phyloP scores from a whole-genome alignment of 2,888 invertebrate genomes.

The Tachina fera region DNA sequence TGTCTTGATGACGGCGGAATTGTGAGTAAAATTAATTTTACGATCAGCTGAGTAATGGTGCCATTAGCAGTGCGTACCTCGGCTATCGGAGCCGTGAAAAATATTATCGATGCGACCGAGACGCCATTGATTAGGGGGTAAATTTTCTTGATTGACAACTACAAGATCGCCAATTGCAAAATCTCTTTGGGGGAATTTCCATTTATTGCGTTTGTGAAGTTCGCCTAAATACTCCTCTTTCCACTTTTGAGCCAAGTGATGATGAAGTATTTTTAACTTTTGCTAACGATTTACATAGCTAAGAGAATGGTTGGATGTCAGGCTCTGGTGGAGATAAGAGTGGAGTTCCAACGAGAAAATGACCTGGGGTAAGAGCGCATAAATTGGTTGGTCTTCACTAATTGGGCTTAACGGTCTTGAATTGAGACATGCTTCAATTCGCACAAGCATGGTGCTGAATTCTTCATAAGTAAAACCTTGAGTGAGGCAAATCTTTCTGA shows the following conservation, averaged over 20 bases:
- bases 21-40: neutral
- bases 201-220: too few species aligned
- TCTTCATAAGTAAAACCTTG: too few species aligned
- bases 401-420: too few species aligned
- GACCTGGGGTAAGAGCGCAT: too few species aligned
- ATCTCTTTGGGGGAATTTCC: too few species aligned
- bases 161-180: too few species aligned
- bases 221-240: neutral
- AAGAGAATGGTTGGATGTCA: neutral
- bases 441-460: too few species aligned
- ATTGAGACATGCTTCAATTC: too few species aligned
- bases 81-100: neutral
- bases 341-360: conserved; percentile 23
- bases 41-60: neutral
- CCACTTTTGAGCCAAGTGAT: neutral
- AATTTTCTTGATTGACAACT: too few species aligned
- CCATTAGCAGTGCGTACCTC: neutral
- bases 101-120: neutral
- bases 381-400: too few species aligned
- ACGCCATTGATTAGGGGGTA: neutral
- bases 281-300: conserved; percentile 12
- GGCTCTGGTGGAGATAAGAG: conserved; percentile 10
- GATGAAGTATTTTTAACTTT: neutral
- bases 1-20: neutral
- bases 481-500: too few species aligned